A percentile compares a stretch with the other conserved stretches of the same genome.
phyloP scores from a whole-genome alignment of 2,797 vertebrate genomes.

The Lithobates pipiens region DNA sequence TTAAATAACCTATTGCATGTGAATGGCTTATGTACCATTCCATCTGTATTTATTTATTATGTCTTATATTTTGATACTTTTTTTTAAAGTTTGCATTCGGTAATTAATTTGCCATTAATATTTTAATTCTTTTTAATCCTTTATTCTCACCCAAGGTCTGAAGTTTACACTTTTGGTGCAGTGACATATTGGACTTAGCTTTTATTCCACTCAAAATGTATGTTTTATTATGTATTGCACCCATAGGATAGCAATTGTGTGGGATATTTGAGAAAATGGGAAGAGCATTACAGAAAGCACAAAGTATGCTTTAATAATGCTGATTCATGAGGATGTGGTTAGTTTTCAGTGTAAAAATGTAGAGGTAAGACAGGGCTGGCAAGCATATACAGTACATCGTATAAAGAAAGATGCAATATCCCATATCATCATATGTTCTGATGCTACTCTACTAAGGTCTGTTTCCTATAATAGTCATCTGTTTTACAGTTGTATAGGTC shows the following conservation, averaged over 20 bases:
- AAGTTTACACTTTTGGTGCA: conserved; percentile 9
- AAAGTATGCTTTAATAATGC: conserved; percentile 58
- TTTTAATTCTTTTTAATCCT: not conserved
- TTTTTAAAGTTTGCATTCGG: not conserved
- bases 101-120: not conserved
- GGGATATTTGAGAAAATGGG: conserved; percentile 55
- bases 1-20: no score
- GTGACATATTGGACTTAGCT: conserved; percentile 15
- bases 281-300: conserved; percentile 54
- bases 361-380: conserved; percentile 47
- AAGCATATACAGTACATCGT: conserved; percentile 29
- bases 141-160: conserved; percentile 5
- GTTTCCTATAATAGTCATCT: conserved; percentile 44
- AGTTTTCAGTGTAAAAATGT: conserved; percentile 42
- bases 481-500: conserved; percentile 30
- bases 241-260: conserved; percentile 44
- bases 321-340: conserved; percentile 56
- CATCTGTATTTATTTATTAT: not conserved
- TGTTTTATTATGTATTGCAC: conserved; percentile 41
- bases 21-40: no score
- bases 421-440: conserved; percentile 45
- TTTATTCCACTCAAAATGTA: conserved; percentile 19
- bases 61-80: no score
- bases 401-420: conserved; percentile 35
- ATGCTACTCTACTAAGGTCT: conserved; percentile 22